Conservation (phyloP, 1,140 invertebrate genomes). For the Amphibalanus amphitrite region DNA sequence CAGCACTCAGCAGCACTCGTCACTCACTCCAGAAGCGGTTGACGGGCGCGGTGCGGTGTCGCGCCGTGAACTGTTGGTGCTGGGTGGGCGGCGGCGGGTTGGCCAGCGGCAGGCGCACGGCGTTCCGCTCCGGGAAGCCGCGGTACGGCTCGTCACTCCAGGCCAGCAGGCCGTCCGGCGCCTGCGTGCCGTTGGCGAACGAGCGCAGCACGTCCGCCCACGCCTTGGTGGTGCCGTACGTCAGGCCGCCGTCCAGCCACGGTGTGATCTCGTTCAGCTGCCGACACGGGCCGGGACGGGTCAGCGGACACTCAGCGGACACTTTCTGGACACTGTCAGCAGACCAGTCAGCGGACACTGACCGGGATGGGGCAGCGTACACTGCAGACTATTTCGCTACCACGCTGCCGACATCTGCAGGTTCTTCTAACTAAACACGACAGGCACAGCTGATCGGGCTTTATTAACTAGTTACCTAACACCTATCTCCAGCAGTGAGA, state of each 20-base stretch:
- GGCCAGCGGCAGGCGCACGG: slow-evolving; percentile 33
- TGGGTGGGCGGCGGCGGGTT: slow-evolving; percentile 39
- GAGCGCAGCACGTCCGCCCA: slow-evolving; percentile 37
- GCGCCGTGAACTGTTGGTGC: slow-evolving; percentile 26
- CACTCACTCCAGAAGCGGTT: slow-evolving; percentile 38
- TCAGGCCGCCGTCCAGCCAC: slow-evolving; percentile 39
- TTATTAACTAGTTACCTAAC: too few species aligned
- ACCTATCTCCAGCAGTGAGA: too few species aligned
- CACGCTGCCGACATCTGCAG: too few species aligned
- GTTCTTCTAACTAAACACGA: too few species aligned
- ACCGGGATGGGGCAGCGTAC: too few species aligned
- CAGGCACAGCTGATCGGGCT: too few species aligned
- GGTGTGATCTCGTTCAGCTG: slow-evolving; percentile 44
- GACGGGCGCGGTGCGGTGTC: slow-evolving; percentile 29
- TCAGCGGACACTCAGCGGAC: too few species aligned
- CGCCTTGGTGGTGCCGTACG: slow-evolving; percentile 39
- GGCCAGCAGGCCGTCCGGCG: slow-evolving; percentile 28
- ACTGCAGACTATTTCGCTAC: too few species aligned
- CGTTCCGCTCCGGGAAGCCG: slow-evolving; percentile 35
- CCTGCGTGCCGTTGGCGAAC: slow-evolving; percentile 30
- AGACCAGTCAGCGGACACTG: too few species aligned
- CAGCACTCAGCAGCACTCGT: too few species aligned
- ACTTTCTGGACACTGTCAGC: too few species aligned
- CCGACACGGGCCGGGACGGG: slow-evolving; percentile 9
- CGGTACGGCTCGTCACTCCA: slow-evolving; percentile 22